These are phyloP conservation scores for Gerris buenoi DNA, from an alignment of 1,140 invertebrate genomes.

Conservation along the genomic window DNA sequence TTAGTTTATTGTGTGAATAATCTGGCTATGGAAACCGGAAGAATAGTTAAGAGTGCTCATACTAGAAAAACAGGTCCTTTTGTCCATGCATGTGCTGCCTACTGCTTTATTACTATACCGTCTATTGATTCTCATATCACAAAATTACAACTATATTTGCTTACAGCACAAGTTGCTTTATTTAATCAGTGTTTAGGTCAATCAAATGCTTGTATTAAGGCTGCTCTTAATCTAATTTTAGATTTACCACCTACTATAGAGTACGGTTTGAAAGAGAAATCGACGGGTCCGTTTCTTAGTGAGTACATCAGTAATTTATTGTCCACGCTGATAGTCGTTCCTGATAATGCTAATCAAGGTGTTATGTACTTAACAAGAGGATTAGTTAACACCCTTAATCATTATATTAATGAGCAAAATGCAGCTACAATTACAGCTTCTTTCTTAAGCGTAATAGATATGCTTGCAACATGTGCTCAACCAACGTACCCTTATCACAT, in stretches of 20 bases:
- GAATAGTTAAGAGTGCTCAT: constrained; percentile 57
- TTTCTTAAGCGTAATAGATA: constrained; percentile 53
- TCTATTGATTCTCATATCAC: constrained; percentile 61
- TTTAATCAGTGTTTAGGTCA: constrained; percentile 82
- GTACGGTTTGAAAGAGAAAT: constrained; percentile 54
- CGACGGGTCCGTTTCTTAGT: constrained; percentile 52
- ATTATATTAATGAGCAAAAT: constrained; percentile 46
- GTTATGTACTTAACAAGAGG: constrained; percentile 60
- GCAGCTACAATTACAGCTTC: constrained; percentile 39
- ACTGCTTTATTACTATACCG: constrained; percentile 88
- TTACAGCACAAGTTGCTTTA: constrained; percentile 76
- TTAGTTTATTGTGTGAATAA: constrained; percentile 63
- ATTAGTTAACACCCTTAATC: constrained; percentile 55
- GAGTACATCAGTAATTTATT: constrained; percentile 62
- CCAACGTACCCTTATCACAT: constrained; percentile 69
- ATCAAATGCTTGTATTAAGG: constrained; percentile 87
- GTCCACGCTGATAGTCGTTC: constrained; percentile 69
- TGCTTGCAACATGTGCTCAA: constrained; percentile 55
- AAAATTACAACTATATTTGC: constrained; percentile 68
- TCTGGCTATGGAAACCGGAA: constrained; percentile 54
- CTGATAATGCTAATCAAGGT: constrained; percentile 74
- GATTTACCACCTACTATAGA: constrained; percentile 62
- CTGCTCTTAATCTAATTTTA: constrained; percentile 59
- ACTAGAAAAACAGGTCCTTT: constrained; percentile 68
- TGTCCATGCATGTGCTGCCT: constrained; percentile 85